Evolutionary conservation across 2,797 vertebrate species (phyloP), one percentile per base, ranked within the genome.

Genomic region (Acrocephalus scirpaceus): DNA sequence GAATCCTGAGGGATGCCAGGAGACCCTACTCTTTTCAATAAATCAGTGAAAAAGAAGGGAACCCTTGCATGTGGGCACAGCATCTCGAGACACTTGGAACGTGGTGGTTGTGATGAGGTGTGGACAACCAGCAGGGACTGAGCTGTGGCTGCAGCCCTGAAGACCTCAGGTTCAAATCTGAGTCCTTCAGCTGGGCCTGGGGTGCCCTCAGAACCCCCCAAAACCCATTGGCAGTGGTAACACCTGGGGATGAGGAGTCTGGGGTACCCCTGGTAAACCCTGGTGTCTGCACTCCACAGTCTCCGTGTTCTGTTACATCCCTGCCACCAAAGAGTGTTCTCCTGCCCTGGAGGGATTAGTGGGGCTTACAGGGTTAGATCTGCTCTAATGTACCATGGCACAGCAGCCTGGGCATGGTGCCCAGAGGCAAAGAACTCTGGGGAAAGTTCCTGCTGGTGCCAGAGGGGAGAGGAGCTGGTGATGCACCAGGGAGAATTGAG

Each of bases 51-150:
- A 71, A 91, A 57, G 76, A 74, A 90, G 74, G 60, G 77, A 93
- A 64, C 21, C 11, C 27, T 86, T 30, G 45, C 0, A 0, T 7
- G 15, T 29, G 48, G 62, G 81, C 90, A 20, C 40, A 78, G 45
- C 3, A 0, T 27, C 58, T 70, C 0, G 0, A 72, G 56, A 29
- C 44, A 13, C 14, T 45, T 61, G 29, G 42, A 38, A 22, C 0
- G 0, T 1, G 15, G 36, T 27, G 48, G 11, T 11, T 84, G 44
- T 16, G 48, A 38, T 3, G 26, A 56, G 13, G 27, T 30, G 30
- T 2, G 44, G 53, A 29, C 16, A 19, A 13, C 0, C 1, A 17
- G 51, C 26, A 53, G 53, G 57, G 38, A 25, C 57, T 1, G 5
- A 70, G 51, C 18, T 61, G 51, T 67, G 25, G 26, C 51, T 90